Conservation (phyloP, 2,797 vertebrate genomes). For the Etheostoma perlongum region DNA sequence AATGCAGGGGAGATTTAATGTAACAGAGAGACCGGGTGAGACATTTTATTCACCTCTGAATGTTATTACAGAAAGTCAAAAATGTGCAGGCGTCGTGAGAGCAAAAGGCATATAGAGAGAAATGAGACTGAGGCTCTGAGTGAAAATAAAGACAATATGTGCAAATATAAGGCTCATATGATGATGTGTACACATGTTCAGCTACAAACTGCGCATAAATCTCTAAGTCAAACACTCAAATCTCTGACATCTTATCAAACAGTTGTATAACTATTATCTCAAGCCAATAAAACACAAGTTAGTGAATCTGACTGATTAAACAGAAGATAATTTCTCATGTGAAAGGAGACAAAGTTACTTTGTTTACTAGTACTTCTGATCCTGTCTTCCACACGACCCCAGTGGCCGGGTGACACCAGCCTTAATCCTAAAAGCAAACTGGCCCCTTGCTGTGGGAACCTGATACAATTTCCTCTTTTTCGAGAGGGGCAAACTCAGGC, state of each 20-base stretch:
- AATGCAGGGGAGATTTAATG: conserved; percentile 42
- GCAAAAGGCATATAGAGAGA: not conserved
- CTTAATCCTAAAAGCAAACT: conserved; percentile 89
- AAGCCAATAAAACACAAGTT: conserved; percentile 69
- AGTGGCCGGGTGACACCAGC: conserved; percentile 81
- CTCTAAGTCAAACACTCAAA: conserved; percentile 70
- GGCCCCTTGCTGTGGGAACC: conserved; percentile 90
- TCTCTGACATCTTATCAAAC: conserved; percentile 69
- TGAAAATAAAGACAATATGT: conserved; percentile 4
- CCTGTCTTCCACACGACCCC: conserved; percentile 86
- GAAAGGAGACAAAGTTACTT: conserved; percentile 54
- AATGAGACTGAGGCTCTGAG: not conserved
- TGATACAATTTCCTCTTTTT: conserved; percentile 89
- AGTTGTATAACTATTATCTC: conserved; percentile 73
- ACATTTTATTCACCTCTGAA: conserved; percentile 45
- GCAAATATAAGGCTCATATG: conserved; percentile 17
- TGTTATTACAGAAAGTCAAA: conserved; percentile 29
- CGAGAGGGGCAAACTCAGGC: conserved; percentile 68
- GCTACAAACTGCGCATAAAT: conserved; percentile 51
- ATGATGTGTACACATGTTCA: conserved; percentile 28
- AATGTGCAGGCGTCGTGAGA: not conserved
- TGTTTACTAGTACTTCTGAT: conserved; percentile 71
- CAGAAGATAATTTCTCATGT: conserved; percentile 53
- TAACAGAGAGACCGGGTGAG: conserved; percentile 20
- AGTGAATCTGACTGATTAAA: conserved; percentile 60